Conservation (phyloP, 2,888 invertebrate species). For the Trissonchulus latispiculum region DNA sequence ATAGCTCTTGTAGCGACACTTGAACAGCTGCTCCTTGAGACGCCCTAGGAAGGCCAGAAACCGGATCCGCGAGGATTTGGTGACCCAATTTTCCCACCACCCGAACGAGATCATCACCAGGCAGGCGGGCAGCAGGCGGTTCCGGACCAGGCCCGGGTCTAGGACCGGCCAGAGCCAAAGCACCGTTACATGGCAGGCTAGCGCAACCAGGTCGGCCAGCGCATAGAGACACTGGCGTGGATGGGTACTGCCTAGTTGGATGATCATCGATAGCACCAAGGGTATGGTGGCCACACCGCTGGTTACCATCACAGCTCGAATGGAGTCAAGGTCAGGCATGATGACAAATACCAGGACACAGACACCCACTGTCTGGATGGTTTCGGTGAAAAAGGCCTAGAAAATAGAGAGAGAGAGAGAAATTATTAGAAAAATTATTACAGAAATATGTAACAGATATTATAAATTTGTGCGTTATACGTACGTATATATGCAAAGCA, state of each 20-base stretch:
- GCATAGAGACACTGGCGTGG: background rate
- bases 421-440: background rate
- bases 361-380: conserved; percentile 71
- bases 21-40: conserved; percentile 30
- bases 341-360: conserved; percentile 71
- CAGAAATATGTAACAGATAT: background rate
- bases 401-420: background rate
- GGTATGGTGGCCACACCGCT: conserved; percentile 85
- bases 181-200: conserved; percentile 12
- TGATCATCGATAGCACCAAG: conserved; percentile 49
- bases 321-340: conserved; percentile 76
- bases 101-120: conserved; percentile 59
- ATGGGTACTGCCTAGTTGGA: background rate
- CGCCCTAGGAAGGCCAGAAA: conserved; percentile 31
- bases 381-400: conserved; percentile 66
- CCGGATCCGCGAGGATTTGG: conserved; percentile 32
- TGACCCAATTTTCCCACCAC: conserved; percentile 74
- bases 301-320: conserved; percentile 84
- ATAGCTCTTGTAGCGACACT: conserved; percentile 20
- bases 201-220: background rate
- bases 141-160: background rate
- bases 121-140: conserved; percentile 57
- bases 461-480: too few species aligned
- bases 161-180: conserved; percentile 23
- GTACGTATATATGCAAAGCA: too few species aligned